Base-by-base conservation (phyloP, 1,140 invertebrate species). In the Cyclargus thomasi region DNA sequence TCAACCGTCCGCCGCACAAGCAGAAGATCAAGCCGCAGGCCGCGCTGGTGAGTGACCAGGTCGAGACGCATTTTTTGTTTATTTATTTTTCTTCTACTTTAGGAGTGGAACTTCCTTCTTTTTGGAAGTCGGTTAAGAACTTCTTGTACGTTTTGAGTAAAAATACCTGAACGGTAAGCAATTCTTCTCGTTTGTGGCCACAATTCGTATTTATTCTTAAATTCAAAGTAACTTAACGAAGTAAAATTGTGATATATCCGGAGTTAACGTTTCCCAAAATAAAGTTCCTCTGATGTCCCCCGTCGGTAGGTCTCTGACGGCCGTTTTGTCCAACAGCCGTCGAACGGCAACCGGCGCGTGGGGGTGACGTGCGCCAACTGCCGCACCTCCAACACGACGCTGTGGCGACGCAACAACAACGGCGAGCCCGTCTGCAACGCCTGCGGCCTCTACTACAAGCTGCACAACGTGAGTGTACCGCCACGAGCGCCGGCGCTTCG, bases 351-450 rank as follows among this genome's bases (percentile, higher is more conserved):
- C 74, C 90, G 95, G 70, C 92, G 95, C 70, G 93, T 93, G 21
- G 96, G 96, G 0, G 94, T 97, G 14, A 93, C 91, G 77, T 98
- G 97, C 85, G 95, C 96, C n/a, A 98, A 98, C 89, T 98, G 97
- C 83, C 92, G 92, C 69, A 97, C 97, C 4, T 93, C 92, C 62
- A 96, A 94, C 70, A 98, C 97, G 1, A 97, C 96, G 2, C 91
- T 98, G 29, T 97, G 97, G 96, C 90, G 97, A 57, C 91, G 97
- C 75, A 97, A 97, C 88, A 96, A 96, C 82, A 94, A 95, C 78
- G 97, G 97, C 14, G 96, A 97, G 82, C 96, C 96, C 4, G 97
- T 97, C 2, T 97, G 97, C 89, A 98, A 97, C 88, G 97, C 97
- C 8, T 98, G 97, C 81, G 96, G 97, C 17, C 93, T 98, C 10